phyloP scores from a whole-genome alignment of 2,888 invertebrate species.

The Achlya flavicornis region DNA sequence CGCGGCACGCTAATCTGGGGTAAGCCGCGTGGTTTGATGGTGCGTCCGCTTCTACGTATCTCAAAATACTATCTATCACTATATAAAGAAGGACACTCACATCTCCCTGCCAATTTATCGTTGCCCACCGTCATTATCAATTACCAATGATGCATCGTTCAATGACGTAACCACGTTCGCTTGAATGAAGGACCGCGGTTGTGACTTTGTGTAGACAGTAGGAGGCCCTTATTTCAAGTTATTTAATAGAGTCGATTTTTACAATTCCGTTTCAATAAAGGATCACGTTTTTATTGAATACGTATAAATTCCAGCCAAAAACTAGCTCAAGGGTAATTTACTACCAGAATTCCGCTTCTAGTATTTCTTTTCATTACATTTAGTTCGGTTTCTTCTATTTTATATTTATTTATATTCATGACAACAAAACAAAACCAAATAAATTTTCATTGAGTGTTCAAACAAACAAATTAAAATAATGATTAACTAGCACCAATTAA shows the following conservation, averaged over 20 bases:
- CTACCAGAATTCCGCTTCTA: background rate
- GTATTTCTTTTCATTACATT: background rate
- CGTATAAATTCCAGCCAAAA: background rate
- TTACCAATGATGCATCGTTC: too few relatives aligned
- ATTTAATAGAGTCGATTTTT: background rate
- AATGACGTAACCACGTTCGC: too few relatives aligned
- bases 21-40: too few relatives aligned
- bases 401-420: background rate
- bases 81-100: too few relatives aligned
- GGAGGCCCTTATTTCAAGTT: background rate
- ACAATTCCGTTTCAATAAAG: background rate
- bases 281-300: background rate
- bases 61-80: too few relatives aligned
- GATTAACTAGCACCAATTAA: background rate
- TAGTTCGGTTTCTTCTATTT: background rate
- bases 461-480: background rate
- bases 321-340: conserved; percentile 1
- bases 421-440: background rate
- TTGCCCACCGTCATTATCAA: too few relatives aligned
- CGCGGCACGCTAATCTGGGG: too few relatives aligned
- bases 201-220: background rate
- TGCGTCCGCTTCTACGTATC: too few relatives aligned
- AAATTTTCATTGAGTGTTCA: background rate
- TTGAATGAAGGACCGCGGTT: too few relatives aligned
- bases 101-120: too few relatives aligned